Base-by-base conservation (phyloP, 37 sponge, comb jelly and placozoan genomes). In the Spongilla lacustris region DNA sequence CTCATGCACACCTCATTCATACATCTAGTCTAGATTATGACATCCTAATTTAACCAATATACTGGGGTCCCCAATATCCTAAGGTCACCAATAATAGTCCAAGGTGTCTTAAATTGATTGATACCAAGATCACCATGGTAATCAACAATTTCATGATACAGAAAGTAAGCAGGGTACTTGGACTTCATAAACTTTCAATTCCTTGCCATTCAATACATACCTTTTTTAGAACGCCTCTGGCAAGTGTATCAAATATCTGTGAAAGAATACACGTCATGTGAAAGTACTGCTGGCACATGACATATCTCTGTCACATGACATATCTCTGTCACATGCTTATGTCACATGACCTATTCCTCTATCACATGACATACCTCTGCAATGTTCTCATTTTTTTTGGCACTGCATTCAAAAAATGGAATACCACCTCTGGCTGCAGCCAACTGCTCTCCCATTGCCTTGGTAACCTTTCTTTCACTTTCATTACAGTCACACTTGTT, bases 401-500 rank as follows among this genome's bases (percentile, higher is more conserved):
- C 98, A 82, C 93, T 93, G 69, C 96, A 95, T 66, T 97, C 98
- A 79, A 97, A 36, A 72, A 95, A 97, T 23, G 86, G 86, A 21
- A 97, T 88, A 50, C 79, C 82, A 58, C 58, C 58, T 32, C 94
- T 91, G 37, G 49, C 85, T 27, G 74, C 68, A 22, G 98, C 98
- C 71, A 97, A 58, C 69, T 82, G 48, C 31, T 94, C 89, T 14
- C 96, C 98, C 75, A 86, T 85, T 2, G 90, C 95, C 69, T 73
- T 90, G 17, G 80, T 74, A 21, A 98, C 88, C 12, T 82, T 87
- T 37, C 98, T 78, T 72, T 87, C 85, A 27, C 77, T 76, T 77
- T 92, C 97, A 90, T 88, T 83, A 14, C 58, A 58, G 79, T 98
- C 98, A 83, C 95, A 89, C 81, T 98, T 98, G 90, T 98, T 98